Base-by-base conservation (phyloP, 2,797 vertebrate species). In the Clarias pachynema region DNA sequence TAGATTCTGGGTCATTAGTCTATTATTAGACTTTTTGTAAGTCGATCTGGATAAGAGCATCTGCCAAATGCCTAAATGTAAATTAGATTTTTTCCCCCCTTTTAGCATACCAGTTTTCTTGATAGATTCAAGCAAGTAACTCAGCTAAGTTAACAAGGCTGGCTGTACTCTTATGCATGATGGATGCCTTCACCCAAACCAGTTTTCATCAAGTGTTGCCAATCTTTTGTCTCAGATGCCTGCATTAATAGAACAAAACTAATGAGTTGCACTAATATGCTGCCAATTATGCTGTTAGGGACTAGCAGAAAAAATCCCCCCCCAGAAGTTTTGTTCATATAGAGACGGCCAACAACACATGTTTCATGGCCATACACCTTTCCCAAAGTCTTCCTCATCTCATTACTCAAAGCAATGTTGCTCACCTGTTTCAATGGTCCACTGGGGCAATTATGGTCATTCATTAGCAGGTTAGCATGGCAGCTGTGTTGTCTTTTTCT, bases 401-500 rank as follows among this genome's bases (percentile, higher is more conserved):
- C 84, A 86, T 89, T 89, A 89, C 63, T 80, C 62, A 40, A 79
- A 80, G 74, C 73, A 66, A 24, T 22, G 40, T 9, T 9, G 66
- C 86, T 83, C 84, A 86, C 86, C 86, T 86, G 84, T 84, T 83
- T 84, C 37, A 57, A 74, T 3, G 4, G 22, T 73, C 69, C 81
- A 57, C 59, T 40, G 37, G 60, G 75, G 56, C 85, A 85, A 84
- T 91, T 87, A 88, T 82, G 81, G 72, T 63, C 73, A 74, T 88
- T 88, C 81, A 88, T 89, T 87, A 89, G 65, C 65, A 75, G 84
- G 86, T 88, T 86, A 81, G 53, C 37, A 53, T 63, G 82, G 84
- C 86, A 86, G 85, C 84, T 86, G 84, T 80, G 77, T 80, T 81
- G 84, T 73, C 79, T 83, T 60, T 60, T 84, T 79, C 73, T 72